Base-by-base conservation (phyloP, 2,113 vertebrate species). In the Cyanocitta stelleri region DNA sequence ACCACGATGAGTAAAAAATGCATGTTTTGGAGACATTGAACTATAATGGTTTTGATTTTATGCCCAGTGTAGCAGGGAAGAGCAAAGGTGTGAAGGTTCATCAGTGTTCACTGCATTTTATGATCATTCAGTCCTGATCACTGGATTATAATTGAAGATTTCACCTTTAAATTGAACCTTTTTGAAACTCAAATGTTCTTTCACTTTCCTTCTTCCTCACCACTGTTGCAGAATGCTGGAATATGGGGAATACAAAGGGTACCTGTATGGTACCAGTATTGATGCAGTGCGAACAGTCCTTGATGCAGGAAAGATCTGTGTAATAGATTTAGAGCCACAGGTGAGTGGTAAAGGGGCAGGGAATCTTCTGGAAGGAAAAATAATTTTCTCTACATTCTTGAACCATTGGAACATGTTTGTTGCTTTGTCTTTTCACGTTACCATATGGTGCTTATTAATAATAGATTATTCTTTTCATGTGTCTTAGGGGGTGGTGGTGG, bases 271-370 rank as follows among this genome's bases (percentile, higher is more conserved):
- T 59, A 99, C 99, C 67, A 99, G 98, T 80, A 89, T 98, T 29
- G 98, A 99, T 39, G 98, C 99, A 33, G 98, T 98, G 32, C 98
- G 92, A 82, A 93, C 98, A 1, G 98, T 99, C 74, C 97, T 99
- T 4, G 97, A 98, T 73, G 97, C 97, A 83, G 98, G 99, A 16
- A 99, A 98, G 97, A 98, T 99, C 94, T 99, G 99, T 71, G 85
- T 99, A 69, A 92, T 99, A 49, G 99, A 99, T 97, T 98, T 99
- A 46, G 98, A 99, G 77, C 98, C 99, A 79, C 98, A 98, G 92
- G 99, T 99, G 89, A 96, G 98, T 96, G 52, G 69, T 51, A 69
- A 86, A 77, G 39, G 71, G 48, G 46, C 41, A 87, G 52, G 56
- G 26, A 84, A 52, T 54, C 29, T 93, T 41, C 35, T 84, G 43